phyloP scores from a whole-genome alignment of 2,888 invertebrate genomes.

The Tridacna gigas region DNA sequence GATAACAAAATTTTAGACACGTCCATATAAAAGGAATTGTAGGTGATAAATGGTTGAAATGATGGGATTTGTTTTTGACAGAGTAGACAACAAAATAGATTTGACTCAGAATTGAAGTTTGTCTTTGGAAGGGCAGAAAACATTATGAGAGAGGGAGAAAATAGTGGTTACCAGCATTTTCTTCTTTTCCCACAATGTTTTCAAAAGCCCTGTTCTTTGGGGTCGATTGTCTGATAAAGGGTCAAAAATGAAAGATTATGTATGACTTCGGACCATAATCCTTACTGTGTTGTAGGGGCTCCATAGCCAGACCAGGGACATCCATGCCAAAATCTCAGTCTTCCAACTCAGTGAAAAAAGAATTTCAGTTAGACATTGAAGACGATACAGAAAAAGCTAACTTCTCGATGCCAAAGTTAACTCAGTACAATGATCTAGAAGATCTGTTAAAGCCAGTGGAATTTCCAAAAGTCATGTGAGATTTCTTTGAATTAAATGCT shows the following conservation, averaged over 20 bases:
- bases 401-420: constrained; percentile 77
- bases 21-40: no score
- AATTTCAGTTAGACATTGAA: constrained; percentile 90
- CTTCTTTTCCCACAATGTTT: background rate
- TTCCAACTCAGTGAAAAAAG: constrained; percentile 86
- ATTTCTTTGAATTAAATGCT: background rate
- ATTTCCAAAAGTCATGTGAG: constrained; percentile 74
- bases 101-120: no score
- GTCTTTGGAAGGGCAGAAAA: background rate
- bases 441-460: constrained; percentile 72
- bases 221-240: no score
- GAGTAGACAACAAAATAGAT: background rate
- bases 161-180: background rate
- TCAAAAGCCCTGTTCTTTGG: background rate
- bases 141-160: background rate
- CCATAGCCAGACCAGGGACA: constrained; percentile 65
- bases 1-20: no score
- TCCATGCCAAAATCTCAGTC: constrained; percentile 74
- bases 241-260: no score
- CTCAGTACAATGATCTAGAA: constrained; percentile 71
- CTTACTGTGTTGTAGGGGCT: constrained; percentile 42
- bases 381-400: constrained; percentile 80
- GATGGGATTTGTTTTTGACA: no score
- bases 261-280: no score
- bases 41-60: no score